Base-by-base conservation (phyloP, 2,888 invertebrate species). In the Chelonus formosanus region DNA sequence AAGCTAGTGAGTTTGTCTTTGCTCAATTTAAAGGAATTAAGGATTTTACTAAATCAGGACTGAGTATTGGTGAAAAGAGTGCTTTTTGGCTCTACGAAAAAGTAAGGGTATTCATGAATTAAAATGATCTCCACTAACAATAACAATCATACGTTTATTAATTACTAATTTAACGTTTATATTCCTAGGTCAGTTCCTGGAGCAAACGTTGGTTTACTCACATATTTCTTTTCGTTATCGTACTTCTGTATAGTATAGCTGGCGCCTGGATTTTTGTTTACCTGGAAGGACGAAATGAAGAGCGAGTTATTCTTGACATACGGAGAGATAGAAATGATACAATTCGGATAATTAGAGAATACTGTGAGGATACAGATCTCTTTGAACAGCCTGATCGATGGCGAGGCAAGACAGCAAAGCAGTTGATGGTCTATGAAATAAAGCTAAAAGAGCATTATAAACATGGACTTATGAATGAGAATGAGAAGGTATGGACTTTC, bases 181-280 rank as follows among this genome's bases (percentile, higher is more conserved):
- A 44, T 67, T 67, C 72, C 65, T 69, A 85, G 82, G 84, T 86
- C 72, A 90, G 91, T 78, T 85, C 89, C 63, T 89, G 90, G 86
- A 95, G 94, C 2, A 90, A 89, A 77, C 89, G 89, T 78, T 95
- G 95, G 95, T 95, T 96, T 80, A 95, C 95, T 47, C 95, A 96
- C 84, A 89, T 94, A 69, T 95, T 95, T 83, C 87, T 96, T 76
- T 89, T 92, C 75, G 80, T 93, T 74, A 90, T 95, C 74, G 88
- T 96, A 68, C 85, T 91, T 63, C 83, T 90, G 62, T 97, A 95
- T 83, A 94, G 92, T 76, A 86, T 92, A 67, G 89, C 92, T 40
- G 97, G 97, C 36, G 96, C 95, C 1, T 85, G 90, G 55, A 85
- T 95, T 43, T 96, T 97, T 83, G 87, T 90, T 76, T 87, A 90